Base-by-base conservation (phyloP, 2,113 vertebrate genomes). In the Istiophorus platypterus region DNA sequence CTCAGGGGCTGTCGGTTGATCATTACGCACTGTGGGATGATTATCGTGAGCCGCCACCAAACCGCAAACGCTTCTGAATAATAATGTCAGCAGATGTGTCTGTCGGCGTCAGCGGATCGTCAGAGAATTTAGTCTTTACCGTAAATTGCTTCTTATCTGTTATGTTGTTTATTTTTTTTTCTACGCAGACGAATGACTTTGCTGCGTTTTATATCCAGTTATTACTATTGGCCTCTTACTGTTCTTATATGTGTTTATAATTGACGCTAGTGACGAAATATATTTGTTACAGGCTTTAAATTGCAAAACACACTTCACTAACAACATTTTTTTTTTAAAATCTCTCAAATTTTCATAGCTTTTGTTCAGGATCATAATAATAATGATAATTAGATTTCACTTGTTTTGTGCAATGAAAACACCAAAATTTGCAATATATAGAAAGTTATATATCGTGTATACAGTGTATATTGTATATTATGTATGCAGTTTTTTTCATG, bases 11-110 rank as follows among this genome's bases (percentile, higher is more conserved):
- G 12, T 67, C n/a, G 37, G 74, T 37, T 49, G 62, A 72, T 73
- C 51, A 39, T 80, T 68, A 71, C 73, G 62, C 80, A 41, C 62
- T 34, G 29, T 2, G 34, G 74, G 58, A 2, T 49, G 61, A 67
- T 49, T 5, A 72, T 79, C 18, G n/a, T n/a, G n/a, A 34, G 29
- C 26, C 17, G 22, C 65, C 39, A 54, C 41, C 45, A 42, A 64
- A 75, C 31, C 57, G 13, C 64, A 57, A 64, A 76, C 65, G 20
- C 8, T 18, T 18, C 37, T 17, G 17, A 47, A 20, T 17, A 41
- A 39, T 34, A 54, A 82, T 37, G 64, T 37, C 18, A 17, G n/a
- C 22, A 42, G 34, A 22, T 7, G 58, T 47, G 29, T 34, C 71
- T 27, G n/a, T 0, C 17, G 37, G 18, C 34, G 17, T 58, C 31